Base-by-base conservation (phyloP, 2,888 invertebrate genomes). In the Mesoligia furuncula region DNA sequence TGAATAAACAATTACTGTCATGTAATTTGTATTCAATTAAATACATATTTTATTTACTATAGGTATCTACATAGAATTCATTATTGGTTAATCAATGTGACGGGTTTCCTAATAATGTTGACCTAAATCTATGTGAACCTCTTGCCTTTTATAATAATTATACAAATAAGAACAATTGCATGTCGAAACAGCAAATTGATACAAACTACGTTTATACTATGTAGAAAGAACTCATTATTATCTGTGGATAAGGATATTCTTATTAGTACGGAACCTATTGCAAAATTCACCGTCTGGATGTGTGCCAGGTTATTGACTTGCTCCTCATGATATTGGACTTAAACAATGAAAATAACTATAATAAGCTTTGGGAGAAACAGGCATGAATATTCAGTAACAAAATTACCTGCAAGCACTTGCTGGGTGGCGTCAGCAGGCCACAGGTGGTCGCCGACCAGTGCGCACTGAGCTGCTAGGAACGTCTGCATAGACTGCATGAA, bases 401-500 rank as follows among this genome's bases (percentile, higher is more conserved):
- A 59, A 13, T 73, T 86, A 95, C 95, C 92, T 91, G 88, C 68
- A 66, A 95, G 62, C 5, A 97, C 93, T 7, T 93, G 93, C 11
- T 94, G 91, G 0, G 90, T 95, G 36, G 94, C 95, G 85, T 98
- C 97, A 31, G 90, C 91, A 0, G 98, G 98, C 96, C 98, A 98
- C 51, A 96, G 89, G 17, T 95, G 95, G 77, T 96, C 95, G 0
- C 96, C 96, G 9, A 95, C 95, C n/a, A 98, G 87, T 0, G 96
- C 95, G 87, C 98, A 98, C 88, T 97, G 97, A 0, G 97, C 97
- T 4, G 96, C 93, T 65, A 98, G 91, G 74, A 98, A 91, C 0
- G 97, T 96, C 83, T 97, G 97, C 76, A 98, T 90, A 0, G 98
- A 92, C 17, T 97, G 96, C 2, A 96, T 91, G 90, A 98, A 97